phyloP scores from a whole-genome alignment of 1,140 invertebrate species.

The Drosophila lacteicornis region DNA sequence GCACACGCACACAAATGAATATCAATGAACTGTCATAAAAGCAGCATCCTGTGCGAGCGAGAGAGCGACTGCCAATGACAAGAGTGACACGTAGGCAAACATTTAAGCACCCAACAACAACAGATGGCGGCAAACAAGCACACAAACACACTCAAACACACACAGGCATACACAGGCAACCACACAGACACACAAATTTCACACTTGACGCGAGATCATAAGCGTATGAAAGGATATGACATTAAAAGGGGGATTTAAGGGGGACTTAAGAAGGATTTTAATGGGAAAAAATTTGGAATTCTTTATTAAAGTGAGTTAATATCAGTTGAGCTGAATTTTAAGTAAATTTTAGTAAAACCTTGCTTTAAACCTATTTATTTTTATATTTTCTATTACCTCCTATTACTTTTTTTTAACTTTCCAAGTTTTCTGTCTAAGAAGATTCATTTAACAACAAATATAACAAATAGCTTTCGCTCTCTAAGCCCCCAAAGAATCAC shows the following conservation, averaged over 20 bases:
- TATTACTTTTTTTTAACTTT: no score
- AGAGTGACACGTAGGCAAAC: constrained; percentile 77
- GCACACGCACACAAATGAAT: constrained; percentile 63
- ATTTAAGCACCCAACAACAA: constrained; percentile 63
- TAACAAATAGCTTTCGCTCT: constrained; percentile 12
- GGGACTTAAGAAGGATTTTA: not conserved
- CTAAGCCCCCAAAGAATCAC: not conserved
- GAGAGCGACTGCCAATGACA: constrained; percentile 53
- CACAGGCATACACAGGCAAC: constrained; percentile 1
- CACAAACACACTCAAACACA: constrained; percentile 21
- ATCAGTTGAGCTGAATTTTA: no score
- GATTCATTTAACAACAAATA: not conserved
- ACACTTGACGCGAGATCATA: constrained; percentile 26
- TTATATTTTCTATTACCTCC: no score
- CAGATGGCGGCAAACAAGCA: constrained; percentile 27
- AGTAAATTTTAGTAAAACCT: not conserved
- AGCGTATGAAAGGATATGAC: not conserved
- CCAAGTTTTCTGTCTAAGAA: not conserved
- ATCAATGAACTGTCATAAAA: constrained; percentile 81
- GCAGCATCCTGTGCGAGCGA: constrained; percentile 43
- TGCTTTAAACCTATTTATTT: not conserved
- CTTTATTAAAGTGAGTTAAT: no score
- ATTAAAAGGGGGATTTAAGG: not conserved
- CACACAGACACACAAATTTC: constrained; percentile 14
- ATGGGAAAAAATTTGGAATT: not conserved